Evolutionary conservation across 2,797 vertebrate species (phyloP).

Genomic region (Notamacropus eugenii): DNA sequence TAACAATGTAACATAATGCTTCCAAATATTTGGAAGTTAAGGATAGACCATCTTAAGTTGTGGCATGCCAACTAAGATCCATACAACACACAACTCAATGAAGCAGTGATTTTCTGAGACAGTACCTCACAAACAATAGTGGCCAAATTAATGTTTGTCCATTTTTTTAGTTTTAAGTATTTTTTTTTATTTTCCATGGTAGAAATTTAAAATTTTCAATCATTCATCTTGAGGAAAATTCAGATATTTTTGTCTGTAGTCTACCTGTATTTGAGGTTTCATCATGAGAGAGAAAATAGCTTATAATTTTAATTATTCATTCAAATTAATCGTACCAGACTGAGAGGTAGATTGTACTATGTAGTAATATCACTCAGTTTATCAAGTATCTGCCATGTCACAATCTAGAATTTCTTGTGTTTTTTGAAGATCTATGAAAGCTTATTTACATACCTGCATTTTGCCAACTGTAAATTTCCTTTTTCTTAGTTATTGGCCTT

Average conservation of each 20-base stretch:
- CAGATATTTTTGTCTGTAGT: not conserved
- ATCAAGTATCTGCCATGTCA: slow-evolving; percentile 55
- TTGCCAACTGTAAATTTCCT: slow-evolving; percentile 70
- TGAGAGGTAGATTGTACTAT: slow-evolving; percentile 53
- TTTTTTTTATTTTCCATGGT: not conserved
- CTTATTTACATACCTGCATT: slow-evolving; percentile 75
- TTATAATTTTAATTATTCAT: slow-evolving; percentile 11
- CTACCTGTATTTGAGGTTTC: not conserved
- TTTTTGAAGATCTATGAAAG: slow-evolving; percentile 51
- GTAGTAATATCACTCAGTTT: slow-evolving; percentile 40
- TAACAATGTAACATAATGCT: not conserved
- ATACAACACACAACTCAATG: not conserved
- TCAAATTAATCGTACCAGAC: not conserved
- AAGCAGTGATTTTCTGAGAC: not conserved
- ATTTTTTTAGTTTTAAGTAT: not conserved
- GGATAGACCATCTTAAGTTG: not conserved
- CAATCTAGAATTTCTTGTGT: slow-evolving; percentile 59
- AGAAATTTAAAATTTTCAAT: not conserved
- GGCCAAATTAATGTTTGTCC: not conserved
- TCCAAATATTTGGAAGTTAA: not conserved
- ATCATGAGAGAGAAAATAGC: not conserved
- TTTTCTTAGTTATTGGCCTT: slow-evolving; percentile 61
- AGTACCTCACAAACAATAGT: not conserved
- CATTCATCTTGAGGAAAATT: not conserved
- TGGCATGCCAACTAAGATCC: not conserved